Evolutionary conservation across 2,797 vertebrate genomes (phyloP).

Genomic region (Silurus lanzhouensis): DNA sequence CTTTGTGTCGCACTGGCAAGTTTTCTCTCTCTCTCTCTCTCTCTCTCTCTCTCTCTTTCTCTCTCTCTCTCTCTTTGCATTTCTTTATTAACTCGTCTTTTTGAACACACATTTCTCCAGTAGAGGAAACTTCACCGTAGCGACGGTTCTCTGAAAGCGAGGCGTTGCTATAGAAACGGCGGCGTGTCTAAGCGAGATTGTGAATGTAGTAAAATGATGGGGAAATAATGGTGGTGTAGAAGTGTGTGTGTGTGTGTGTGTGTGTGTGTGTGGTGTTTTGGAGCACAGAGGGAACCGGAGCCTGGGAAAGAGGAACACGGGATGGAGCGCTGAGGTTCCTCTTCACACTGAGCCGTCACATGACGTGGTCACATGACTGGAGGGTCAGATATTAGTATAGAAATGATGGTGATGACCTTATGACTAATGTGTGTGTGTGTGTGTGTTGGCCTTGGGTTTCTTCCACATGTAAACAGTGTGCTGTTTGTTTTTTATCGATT

Average conservation of each 20-base stretch:
- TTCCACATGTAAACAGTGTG: not conserved
- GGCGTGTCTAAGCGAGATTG: too few species aligned
- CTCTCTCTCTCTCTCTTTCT: not conserved
- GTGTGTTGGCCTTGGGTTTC: not conserved
- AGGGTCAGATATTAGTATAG: not conserved
- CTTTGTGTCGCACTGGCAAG: too few species aligned
- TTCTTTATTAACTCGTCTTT: not conserved
- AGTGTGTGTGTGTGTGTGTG: not conserved
- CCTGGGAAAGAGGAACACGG: constrained; percentile 13
- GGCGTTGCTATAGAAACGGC: not conserved
- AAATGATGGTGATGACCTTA: not conserved
- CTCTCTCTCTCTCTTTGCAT: not conserved
- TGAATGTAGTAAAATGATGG: not conserved
- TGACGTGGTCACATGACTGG: not conserved
- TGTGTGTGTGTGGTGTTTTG: too few species aligned
- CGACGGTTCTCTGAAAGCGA: not conserved
- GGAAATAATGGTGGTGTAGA: not conserved
- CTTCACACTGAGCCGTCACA: not conserved
- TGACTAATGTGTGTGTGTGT: not conserved
- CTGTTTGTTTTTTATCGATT: not conserved
- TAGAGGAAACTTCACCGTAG: too few species aligned
- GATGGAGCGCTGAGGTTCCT: constrained; percentile 24
- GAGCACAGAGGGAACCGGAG: not conserved
- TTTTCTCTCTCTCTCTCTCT: not conserved
- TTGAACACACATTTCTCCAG: too few species aligned